Conservation (phyloP, 1,140 invertebrate genomes). For the Daktulosphaira vitifoliae region DNA sequence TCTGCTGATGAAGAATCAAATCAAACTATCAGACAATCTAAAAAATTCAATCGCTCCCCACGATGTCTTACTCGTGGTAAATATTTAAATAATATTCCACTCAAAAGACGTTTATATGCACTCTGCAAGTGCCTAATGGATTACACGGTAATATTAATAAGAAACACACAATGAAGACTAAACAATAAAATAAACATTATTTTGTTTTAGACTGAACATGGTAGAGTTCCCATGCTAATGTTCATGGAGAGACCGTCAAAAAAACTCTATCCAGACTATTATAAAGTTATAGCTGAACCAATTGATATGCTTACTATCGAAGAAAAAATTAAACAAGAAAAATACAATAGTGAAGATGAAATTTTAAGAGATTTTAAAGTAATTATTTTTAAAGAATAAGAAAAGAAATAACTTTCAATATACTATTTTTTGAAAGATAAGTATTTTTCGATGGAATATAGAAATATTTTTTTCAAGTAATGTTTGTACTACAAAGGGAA, state of each 20-base stretch:
- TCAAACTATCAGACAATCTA: slow-evolving; percentile 42
- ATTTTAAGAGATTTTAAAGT: slow-evolving; percentile 61
- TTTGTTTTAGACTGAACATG: slow-evolving; percentile 57
- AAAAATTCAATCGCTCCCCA: slow-evolving; percentile 45
- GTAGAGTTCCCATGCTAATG: slow-evolving; percentile 74
- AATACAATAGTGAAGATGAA: slow-evolving; percentile 55
- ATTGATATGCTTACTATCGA: slow-evolving; percentile 94
- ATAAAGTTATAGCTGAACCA: slow-evolving; percentile 84
- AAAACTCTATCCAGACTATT: slow-evolving; percentile 92
- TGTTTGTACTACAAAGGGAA: too few species aligned
- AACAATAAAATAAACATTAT: slow-evolving; percentile 1
- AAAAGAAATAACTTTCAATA: too few species aligned
- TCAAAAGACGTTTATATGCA: slow-evolving; percentile 64
- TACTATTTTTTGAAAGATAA: too few species aligned
- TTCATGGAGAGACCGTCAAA: slow-evolving; percentile 96
- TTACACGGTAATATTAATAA: slow-evolving; percentile 52
- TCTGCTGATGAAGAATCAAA: slow-evolving; percentile 37
- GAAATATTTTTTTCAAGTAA: too few species aligned
- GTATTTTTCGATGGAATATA: too few species aligned
- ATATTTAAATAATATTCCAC: slow-evolving; percentile 53
- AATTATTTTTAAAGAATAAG: slow-evolving; percentile 28
- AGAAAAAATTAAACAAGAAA: slow-evolving; percentile 70
- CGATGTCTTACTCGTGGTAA: slow-evolving; percentile 49
- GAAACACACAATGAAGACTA: slow-evolving; percentile 32
- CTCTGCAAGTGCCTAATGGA: slow-evolving; percentile 69